A percentile compares a stretch with the other conserved stretches of the same genome.
Evolutionary conservation across 2,113 vertebrate genomes (phyloP).

Genomic region (Chunga burmeisteri): DNA sequence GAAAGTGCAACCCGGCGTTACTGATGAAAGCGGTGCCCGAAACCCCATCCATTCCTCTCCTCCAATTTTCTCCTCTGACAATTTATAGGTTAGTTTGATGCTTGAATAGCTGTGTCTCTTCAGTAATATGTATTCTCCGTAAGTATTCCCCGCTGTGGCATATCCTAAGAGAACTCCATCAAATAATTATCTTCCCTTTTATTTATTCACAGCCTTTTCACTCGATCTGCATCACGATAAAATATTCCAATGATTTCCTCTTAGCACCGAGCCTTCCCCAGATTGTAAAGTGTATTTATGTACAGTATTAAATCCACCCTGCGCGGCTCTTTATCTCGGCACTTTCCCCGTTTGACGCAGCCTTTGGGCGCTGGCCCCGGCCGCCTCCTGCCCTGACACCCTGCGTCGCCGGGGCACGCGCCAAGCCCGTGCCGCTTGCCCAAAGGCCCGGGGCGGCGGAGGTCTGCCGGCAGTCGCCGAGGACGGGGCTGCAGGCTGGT

Average conservation of each 20-base stretch:
- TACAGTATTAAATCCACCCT: slow-evolving; percentile 64
- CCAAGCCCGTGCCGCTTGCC: accelerated
- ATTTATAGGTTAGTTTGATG: slow-evolving; percentile 75
- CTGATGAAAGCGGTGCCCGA: slow-evolving; percentile 52
- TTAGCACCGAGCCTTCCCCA: slow-evolving; percentile 62
- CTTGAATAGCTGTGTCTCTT: slow-evolving; percentile 70
- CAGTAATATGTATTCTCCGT: slow-evolving; percentile 73
- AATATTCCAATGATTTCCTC: slow-evolving; percentile 73
- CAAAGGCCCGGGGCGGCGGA: accelerated
- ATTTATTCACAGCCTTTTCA: slow-evolving; percentile 79
- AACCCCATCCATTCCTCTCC: slow-evolving; percentile 61
- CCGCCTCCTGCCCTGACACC: neutral
- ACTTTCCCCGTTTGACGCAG: neutral
- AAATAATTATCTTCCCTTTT: slow-evolving; percentile 81
- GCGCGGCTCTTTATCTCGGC: neutral
- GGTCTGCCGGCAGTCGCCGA: neutral
- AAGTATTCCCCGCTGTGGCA: slow-evolving; percentile 78
- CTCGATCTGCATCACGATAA: slow-evolving; percentile 81
- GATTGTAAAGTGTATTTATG: slow-evolving; percentile 78
- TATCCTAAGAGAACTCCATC: slow-evolving; percentile 80
- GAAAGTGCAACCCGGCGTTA: slow-evolving; percentile 20
- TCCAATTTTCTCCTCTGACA: slow-evolving; percentile 70
- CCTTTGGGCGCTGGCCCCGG: neutral
- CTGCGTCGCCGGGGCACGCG: accelerated
- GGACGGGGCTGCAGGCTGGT: neutral